Evolutionary conservation across 2,797 vertebrate genomes (phyloP).

Genomic region (Phrynocephalus forsythii): DNA sequence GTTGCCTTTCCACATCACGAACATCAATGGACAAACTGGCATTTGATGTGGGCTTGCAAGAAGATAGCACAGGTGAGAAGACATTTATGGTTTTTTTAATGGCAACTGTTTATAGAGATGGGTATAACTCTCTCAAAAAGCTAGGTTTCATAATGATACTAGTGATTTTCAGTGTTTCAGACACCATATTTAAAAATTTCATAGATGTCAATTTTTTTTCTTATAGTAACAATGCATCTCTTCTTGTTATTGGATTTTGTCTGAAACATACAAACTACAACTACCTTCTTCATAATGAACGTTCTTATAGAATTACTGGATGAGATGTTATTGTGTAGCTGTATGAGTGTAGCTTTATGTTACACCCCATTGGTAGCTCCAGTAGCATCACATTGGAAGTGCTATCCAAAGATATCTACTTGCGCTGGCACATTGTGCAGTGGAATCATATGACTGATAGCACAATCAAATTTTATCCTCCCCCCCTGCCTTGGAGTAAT

Average conservation of each 20-base stretch:
- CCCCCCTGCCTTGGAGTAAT: no score
- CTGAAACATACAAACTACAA: neutral
- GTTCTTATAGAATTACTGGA: no score
- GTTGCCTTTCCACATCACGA: slow-evolving; percentile 93
- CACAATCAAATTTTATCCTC: no score
- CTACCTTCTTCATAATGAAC: neutral
- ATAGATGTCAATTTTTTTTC: neutral
- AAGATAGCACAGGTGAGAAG: slow-evolving; percentile 89
- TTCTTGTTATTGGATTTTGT: slow-evolving; percentile 3
- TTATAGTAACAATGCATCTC: neutral
- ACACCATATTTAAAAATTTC: neutral
- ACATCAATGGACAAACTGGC: slow-evolving; percentile 96
- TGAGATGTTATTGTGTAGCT: no score
- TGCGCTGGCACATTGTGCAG: no score
- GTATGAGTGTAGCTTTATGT: no score
- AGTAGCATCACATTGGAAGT: no score
- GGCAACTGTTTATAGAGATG: neutral
- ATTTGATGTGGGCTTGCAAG: slow-evolving; percentile 95
- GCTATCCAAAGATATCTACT: no score
- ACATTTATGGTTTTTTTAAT: neutral
- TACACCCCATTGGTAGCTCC: no score
- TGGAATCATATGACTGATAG: no score
- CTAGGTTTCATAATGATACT: no score
- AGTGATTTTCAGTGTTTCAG: no score
- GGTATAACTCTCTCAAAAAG: neutral